phyloP scores from a whole-genome alignment of 2,797 vertebrate genomes.

The Leucoraja ocellata region DNA sequence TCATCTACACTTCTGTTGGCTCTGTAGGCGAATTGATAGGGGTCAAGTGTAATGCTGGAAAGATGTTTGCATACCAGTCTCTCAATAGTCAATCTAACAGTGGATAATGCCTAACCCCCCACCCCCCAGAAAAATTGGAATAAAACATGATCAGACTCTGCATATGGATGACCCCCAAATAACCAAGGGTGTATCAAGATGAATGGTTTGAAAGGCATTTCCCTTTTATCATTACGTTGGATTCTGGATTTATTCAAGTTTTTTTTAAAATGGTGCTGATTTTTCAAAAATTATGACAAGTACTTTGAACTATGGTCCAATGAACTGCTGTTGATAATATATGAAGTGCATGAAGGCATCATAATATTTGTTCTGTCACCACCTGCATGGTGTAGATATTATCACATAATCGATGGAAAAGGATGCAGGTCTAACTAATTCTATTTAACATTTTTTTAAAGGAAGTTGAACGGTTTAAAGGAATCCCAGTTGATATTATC shows the following conservation, averaged over 20 bases:
- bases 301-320: not conserved
- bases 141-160: not conserved
- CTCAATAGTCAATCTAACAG: not conserved
- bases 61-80: too few relatives aligned
- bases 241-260: not conserved
- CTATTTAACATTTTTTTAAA: not conserved
- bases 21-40: too few relatives aligned
- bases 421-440: not conserved
- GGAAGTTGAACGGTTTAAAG: too few relatives aligned
- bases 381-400: not conserved
- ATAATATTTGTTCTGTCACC: not conserved
- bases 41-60: too few relatives aligned
- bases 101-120: too few relatives aligned
- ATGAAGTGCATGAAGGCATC: not conserved
- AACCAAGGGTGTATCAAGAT: not conserved
- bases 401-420: not conserved
- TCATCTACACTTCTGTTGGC: too few relatives aligned
- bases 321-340: not conserved
- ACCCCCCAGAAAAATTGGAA: not conserved
- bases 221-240: not conserved
- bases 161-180: not conserved
- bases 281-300: not conserved
- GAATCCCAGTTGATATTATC: not conserved
- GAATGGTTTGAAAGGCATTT: not conserved
- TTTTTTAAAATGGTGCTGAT: not conserved